These are phyloP conservation scores for Stylophora pistillata DNA, from an alignment of 64 coral and sea anemone genomes.

Conservation along the genomic window DNA sequence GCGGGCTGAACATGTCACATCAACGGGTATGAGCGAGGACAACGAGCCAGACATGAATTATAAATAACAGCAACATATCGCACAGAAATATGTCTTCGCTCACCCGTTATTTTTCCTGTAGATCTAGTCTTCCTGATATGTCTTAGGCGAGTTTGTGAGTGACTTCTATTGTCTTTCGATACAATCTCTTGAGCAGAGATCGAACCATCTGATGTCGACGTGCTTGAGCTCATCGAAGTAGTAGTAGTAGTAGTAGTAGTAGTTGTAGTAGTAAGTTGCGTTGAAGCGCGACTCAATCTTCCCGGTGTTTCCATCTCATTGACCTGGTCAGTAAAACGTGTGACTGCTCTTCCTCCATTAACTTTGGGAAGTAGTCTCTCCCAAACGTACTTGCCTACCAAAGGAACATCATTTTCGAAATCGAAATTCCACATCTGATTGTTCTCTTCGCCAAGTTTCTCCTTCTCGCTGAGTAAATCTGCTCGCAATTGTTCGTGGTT, in stretches of 20 bases:
- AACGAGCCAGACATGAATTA: neutral
- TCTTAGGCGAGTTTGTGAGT: neutral
- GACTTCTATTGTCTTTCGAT: neutral
- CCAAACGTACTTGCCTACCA: slow-evolving; percentile 57
- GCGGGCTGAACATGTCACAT: neutral
- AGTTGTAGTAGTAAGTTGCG: slow-evolving; percentile 3
- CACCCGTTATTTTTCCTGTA: slow-evolving; percentile 34
- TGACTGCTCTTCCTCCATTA: neutral
- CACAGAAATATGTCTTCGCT: neutral
- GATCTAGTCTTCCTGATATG: neutral
- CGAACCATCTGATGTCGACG: slow-evolving; percentile 14
- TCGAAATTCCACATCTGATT: slow-evolving; percentile 73
- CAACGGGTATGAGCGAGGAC: too few relatives aligned
- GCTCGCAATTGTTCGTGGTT: slow-evolving; percentile 45
- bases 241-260: slow-evolving; percentile 8
- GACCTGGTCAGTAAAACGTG: slow-evolving; percentile 7
- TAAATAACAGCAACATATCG: neutral
- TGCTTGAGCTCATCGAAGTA: slow-evolving; percentile 23
- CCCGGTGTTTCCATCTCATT: neutral
- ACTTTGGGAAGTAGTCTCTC: neutral
- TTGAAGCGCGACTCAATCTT: neutral
- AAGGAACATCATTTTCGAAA: slow-evolving; percentile 61
- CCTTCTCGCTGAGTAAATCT: slow-evolving; percentile 50
- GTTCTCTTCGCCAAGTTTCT: slow-evolving; percentile 19
- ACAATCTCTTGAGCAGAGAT: neutral